Percentiles rank a stretch among this genome's conserved stretches.
phyloP scores from a whole-genome alignment of 2,113 vertebrate genomes.

The Rafetus swinhoei region DNA sequence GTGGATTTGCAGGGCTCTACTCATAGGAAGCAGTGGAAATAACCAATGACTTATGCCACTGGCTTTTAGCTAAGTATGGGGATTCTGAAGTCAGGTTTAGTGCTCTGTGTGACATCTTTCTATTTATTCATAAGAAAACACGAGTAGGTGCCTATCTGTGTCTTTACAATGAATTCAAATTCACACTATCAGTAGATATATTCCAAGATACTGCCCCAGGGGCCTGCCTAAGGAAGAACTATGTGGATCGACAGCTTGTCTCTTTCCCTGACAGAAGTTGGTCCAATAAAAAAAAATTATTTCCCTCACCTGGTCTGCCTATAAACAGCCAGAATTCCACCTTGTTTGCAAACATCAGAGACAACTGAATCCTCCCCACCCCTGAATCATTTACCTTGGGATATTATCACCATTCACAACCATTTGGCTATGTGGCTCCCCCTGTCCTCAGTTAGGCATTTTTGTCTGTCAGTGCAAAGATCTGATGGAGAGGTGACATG shows the following conservation, averaged over 20 bases:
- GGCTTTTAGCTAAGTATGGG: background rate
- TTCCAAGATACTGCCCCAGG: background rate
- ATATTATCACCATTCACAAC: background rate
- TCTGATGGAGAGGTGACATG: background rate
- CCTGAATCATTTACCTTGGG: background rate
- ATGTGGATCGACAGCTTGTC: background rate
- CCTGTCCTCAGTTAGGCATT: background rate
- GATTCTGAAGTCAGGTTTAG: background rate
- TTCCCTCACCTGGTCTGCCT: background rate
- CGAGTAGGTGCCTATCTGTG: background rate
- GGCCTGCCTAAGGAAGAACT: background rate
- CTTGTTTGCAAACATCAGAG: background rate
- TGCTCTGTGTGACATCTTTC: background rate
- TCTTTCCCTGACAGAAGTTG: background rate
- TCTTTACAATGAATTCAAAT: background rate
- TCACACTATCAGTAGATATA: background rate
- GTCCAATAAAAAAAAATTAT: background rate
- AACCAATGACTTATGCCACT: constrained; percentile 16
- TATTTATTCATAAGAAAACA: background rate
- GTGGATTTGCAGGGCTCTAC: background rate
- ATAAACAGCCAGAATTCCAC: background rate
- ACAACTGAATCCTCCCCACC: background rate
- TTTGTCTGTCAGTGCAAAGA: background rate
- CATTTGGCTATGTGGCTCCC: background rate
- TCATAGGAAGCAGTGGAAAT: constrained; percentile 8